Percentiles rank a stretch among this genome's conserved stretches.
Conservation (phyloP, 2,888 invertebrate genomes). For the Sisyra terminalis region DNA sequence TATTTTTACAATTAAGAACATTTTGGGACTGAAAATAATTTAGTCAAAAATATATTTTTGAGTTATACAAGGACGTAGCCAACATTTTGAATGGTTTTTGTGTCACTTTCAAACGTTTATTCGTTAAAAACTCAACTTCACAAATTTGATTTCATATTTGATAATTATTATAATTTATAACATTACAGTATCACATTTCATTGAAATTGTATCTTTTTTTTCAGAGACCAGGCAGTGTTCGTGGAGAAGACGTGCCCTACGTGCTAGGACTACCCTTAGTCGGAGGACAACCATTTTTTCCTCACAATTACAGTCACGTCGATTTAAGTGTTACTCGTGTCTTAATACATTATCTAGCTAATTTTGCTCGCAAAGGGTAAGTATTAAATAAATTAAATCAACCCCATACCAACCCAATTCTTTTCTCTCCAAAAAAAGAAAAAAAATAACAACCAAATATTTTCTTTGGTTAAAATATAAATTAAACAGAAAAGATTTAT, state of each 20-base stretch:
- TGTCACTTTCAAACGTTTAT: too few species aligned
- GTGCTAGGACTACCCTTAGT: slow-evolving; percentile 67
- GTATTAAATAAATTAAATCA: slow-evolving; percentile 16
- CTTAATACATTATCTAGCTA: slow-evolving; percentile 70
- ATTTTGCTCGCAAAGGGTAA: slow-evolving; percentile 80
- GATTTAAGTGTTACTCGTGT: slow-evolving; percentile 64
- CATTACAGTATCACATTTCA: background rate
- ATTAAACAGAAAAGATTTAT: too few species aligned
- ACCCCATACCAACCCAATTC: too few species aligned
- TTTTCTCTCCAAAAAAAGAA: too few species aligned
- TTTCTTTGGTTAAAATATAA: too few species aligned
- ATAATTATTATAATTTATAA: background rate
- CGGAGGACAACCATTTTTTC: slow-evolving; percentile 40
- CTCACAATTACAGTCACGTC: slow-evolving; percentile 62
- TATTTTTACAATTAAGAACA: too few species aligned
- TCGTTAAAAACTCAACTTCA: background rate
- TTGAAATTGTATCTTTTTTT: slow-evolving; percentile 13
- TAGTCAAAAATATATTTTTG: too few species aligned
- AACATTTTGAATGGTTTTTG: too few species aligned
- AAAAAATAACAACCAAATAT: too few species aligned
- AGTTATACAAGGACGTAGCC: too few species aligned
- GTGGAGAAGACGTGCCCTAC: slow-evolving; percentile 76
- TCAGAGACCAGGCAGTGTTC: slow-evolving; percentile 63
- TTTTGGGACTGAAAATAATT: too few species aligned
- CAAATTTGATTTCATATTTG: background rate